Percentiles rank a stretch among this genome's conserved stretches.
phyloP scores from a whole-genome alignment of 2,888 invertebrate species.

The Thecocarcelia acutangulata region DNA sequence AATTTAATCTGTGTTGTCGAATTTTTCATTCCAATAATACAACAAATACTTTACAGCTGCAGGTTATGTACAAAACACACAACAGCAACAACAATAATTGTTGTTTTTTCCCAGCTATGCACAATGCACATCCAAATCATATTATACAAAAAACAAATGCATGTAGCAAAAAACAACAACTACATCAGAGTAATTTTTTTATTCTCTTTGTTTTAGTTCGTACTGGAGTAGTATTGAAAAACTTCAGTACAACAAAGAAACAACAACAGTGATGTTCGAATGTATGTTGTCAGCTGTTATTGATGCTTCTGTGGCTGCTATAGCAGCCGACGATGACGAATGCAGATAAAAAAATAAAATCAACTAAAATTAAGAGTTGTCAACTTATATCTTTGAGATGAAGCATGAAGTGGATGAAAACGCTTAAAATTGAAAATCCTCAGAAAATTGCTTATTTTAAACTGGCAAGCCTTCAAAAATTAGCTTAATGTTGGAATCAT shows the following conservation, averaged over 20 bases:
- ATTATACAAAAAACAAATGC: neutral
- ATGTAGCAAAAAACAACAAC: neutral
- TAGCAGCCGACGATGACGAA: conserved; percentile 16
- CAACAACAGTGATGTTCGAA: conserved; percentile 17
- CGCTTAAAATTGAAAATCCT: too few species aligned
- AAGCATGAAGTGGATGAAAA: neutral
- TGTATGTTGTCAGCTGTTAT: neutral
- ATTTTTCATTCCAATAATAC: conserved; percentile 20
- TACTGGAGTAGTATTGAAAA: conserved; percentile 14
- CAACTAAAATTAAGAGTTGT: neutral
- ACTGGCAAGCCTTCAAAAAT: too few species aligned
- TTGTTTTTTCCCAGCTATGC: neutral
- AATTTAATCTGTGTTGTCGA: conserved; percentile 34
- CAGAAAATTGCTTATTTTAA: too few species aligned
- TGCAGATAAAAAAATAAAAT: neutral
- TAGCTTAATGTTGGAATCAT: too few species aligned
- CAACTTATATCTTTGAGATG: neutral
- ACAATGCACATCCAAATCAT: neutral
- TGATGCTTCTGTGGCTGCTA: conserved; percentile 1
- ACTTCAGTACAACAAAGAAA: neutral
- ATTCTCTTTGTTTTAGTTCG: neutral
- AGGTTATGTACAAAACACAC: conserved; percentile 29
- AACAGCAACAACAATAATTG: neutral
- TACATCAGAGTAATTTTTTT: neutral
- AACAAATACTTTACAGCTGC: conserved; percentile 4